These are phyloP conservation scores for Chaetops frenatus DNA, from an alignment of 2,113 vertebrate species.

Conservation along the genomic window DNA sequence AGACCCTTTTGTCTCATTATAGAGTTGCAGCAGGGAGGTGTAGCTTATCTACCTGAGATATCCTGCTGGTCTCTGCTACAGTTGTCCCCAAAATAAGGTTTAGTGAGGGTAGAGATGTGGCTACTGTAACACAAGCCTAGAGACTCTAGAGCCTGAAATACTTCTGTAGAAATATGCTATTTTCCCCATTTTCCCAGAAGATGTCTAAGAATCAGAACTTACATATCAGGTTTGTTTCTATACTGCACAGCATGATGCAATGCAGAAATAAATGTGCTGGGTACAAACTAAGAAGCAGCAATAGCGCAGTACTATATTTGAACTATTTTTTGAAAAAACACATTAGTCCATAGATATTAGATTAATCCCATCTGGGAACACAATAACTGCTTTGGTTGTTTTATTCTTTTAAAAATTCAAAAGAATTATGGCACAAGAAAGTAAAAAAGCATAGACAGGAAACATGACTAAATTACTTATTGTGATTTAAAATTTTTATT, in stretches of 20 bases:
- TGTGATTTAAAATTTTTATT: neutral
- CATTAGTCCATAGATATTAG: neutral
- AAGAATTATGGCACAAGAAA: neutral
- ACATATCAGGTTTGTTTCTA: rapidly evolving
- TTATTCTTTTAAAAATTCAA: neutral
- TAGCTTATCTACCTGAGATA: neutral
- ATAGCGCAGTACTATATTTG: neutral
- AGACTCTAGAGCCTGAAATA: neutral
- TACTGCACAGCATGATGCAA: neutral
- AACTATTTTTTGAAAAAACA: neutral
- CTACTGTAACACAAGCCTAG: neutral
- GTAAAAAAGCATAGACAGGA: neutral
- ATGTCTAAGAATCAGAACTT: neutral
- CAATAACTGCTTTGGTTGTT: neutral
- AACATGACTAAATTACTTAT: neutral
- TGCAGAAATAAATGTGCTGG: neutral
- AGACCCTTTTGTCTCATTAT: neutral
- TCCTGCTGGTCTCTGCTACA: neutral
- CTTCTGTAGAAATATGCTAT: neutral
- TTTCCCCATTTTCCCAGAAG: neutral
- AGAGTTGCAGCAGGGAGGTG: neutral
- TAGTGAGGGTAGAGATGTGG: neutral
- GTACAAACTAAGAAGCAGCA: neutral
- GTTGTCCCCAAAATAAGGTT: neutral
- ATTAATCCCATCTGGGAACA: neutral